These are phyloP conservation scores for Phrynosoma blainvillii DNA, from an alignment of 2,113 vertebrate species.

Conservation along the genomic window DNA sequence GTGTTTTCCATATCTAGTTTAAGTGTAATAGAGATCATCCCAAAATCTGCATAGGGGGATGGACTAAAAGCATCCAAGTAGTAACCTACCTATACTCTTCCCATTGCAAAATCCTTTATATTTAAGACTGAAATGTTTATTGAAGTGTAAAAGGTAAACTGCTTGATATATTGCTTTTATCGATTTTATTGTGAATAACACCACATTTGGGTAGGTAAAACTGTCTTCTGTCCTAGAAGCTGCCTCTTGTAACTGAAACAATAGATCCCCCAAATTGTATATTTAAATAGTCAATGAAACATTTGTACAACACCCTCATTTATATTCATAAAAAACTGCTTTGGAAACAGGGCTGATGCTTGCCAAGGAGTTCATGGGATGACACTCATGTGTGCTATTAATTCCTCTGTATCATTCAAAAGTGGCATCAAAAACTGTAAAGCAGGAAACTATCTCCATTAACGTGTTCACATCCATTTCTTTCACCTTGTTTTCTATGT, in stretches of 20 bases:
- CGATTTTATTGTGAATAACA: constrained; percentile 49
- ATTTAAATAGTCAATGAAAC: constrained; percentile 54
- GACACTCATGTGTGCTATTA: constrained; percentile 47
- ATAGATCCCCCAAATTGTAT: constrained; percentile 38
- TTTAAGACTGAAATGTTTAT: constrained; percentile 16
- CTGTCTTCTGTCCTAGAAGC: constrained; percentile 47
- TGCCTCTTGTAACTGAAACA: constrained; percentile 58
- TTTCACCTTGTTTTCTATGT: constrained; percentile 41
- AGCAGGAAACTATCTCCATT: constrained; percentile 47
- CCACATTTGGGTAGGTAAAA: constrained; percentile 44
- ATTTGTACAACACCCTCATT: constrained; percentile 38
- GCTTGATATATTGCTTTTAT: constrained; percentile 41
- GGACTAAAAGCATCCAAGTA: neutral
- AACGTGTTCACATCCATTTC: constrained; percentile 46
- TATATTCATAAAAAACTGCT: constrained; percentile 38
- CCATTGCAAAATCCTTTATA: constrained; percentile 1
- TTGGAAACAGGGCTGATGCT: constrained; percentile 17
- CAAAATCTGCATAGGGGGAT: neutral
- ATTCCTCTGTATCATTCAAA: constrained; percentile 53
- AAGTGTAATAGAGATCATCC: neutral
- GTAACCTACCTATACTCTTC: neutral
- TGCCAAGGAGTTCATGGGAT: constrained; percentile 42
- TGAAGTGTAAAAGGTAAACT: constrained; percentile 50
- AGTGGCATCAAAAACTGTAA: constrained; percentile 53
- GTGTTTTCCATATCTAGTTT: neutral